These are phyloP conservation scores for Dermatemys mawii DNA, from an alignment of 2,113 vertebrate species.

Conservation along the genomic window DNA sequence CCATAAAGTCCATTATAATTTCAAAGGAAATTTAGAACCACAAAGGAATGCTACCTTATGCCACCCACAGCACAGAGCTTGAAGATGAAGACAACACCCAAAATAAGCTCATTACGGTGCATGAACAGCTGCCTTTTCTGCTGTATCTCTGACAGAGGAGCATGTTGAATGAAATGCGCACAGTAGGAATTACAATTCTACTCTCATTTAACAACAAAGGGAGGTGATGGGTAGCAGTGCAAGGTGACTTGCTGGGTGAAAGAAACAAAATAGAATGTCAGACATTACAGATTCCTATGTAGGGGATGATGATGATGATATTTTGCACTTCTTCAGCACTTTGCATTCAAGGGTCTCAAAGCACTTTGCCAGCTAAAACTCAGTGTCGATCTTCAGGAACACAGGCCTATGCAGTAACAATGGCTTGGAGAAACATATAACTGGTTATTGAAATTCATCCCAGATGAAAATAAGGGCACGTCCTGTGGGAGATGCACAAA, in stretches of 20 bases:
- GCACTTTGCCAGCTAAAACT: not conserved
- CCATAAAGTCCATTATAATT: not conserved
- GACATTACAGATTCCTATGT: conserved; percentile 1
- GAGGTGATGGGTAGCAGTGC: not conserved
- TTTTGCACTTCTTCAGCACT: not conserved
- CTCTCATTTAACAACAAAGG: conserved; percentile 21
- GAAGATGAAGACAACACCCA: not conserved
- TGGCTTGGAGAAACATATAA: not conserved
- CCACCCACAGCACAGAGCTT: not conserved
- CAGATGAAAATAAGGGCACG: not conserved
- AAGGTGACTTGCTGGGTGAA: conserved; percentile 26
- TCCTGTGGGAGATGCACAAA: not conserved
- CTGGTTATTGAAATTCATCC: not conserved
- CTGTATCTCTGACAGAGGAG: not conserved
- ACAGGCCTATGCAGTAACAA: not conserved
- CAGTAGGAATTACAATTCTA: not conserved
- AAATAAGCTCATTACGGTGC: not conserved
- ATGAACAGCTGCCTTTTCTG: not conserved
- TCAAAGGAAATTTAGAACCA: not conserved
- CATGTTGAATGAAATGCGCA: not conserved
- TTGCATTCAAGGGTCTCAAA: not conserved
- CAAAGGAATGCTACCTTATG: not conserved
- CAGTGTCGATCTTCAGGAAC: accelerated
- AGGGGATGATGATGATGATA: not conserved
- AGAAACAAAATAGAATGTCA: not conserved